Base-by-base conservation (phyloP, 2,797 vertebrate species). In the Hypotaenidia philippensis region DNA sequence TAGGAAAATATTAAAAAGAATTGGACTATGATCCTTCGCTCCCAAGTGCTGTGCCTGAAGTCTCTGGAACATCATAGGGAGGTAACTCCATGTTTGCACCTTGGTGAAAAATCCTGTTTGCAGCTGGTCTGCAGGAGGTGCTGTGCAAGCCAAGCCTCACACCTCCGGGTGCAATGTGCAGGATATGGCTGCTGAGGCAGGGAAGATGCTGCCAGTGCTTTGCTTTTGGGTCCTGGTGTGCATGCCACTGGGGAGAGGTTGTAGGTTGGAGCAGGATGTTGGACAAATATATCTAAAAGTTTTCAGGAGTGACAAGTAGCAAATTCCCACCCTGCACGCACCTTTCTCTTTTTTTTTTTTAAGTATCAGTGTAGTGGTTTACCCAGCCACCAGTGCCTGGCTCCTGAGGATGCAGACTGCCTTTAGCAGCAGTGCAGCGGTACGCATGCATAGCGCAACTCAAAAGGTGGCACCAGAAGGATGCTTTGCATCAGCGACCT, bases 331-430 rank as follows among this genome's bases (percentile, higher is more conserved):
- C 4, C 2, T 6, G 4, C 6, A 38, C 5, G 7, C 27, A 27
- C 52, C 52, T 53, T 31, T 53, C 9, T 45, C 11, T 61, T 8
- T 77, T 76, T 44, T 18, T 8, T 77, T 76, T 44, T 18, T 81
- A 63, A 56, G 31, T 22, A 70, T n/a, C 7, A 6, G 4, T 31
- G 11, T 13, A 27, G 25, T 26, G 7, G n/a, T 56, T 59, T 80
- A 70, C 11, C 19, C 38, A 45, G 31, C 13, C 25, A 52, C 8
- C 27, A 49, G 1, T 11, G 45, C 7, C 36, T 13, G 49, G 9
- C 36, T 88, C 25, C 32, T 0, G 0, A 8, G 6, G 29, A 41
- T 1, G 0, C 2, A 5, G 36, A 65, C 40, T 45, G 22, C 15
- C 5, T 70, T 68, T 27, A 1, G 1, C 45, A 78, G 17, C n/a